These are phyloP conservation scores for Apostichopus leukothele DNA, from an alignment of 53 echinoderm and acorn worm species.

Conservation along the genomic window DNA sequence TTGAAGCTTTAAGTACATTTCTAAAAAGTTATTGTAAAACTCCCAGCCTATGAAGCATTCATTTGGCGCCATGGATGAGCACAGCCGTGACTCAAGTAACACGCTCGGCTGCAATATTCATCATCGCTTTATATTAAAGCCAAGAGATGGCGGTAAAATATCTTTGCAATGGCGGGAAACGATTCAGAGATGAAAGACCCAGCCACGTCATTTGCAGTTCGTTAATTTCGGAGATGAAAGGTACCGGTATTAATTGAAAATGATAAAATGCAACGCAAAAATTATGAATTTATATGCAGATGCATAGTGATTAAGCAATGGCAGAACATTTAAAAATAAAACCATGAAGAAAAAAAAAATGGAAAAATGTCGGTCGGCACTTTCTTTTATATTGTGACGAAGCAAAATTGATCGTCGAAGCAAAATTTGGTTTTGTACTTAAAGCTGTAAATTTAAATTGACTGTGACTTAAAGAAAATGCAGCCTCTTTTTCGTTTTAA, in stretches of 20 bases:
- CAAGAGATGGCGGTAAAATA: background rate
- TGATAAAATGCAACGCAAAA: conserved; percentile 19
- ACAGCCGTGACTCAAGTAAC: conserved; percentile 26
- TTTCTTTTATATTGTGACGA: background rate
- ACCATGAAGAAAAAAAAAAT: no score
- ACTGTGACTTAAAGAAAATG: background rate
- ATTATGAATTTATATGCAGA: conserved; percentile 43
- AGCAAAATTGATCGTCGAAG: background rate
- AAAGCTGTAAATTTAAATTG: background rate
- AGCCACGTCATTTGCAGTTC: conserved; percentile 13
- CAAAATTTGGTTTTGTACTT: background rate
- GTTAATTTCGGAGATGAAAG: conserved; percentile 34
- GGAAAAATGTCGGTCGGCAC: conserved; percentile 3
- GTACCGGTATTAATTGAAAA: conserved; percentile 39
- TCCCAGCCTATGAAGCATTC: no score
- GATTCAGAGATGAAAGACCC: conserved; percentile 8
- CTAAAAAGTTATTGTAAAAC: no score
- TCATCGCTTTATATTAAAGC: conserved; percentile 11
- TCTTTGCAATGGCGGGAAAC: background rate
- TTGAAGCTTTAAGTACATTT: no score
- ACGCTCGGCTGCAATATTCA: conserved; percentile 39
- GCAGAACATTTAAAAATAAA: background rate
- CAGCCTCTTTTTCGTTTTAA: background rate
- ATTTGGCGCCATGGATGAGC: conserved; percentile 24
- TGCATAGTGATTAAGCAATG: background rate